A percentile compares a stretch with the other conserved stretches of the same genome.
These are phyloP conservation scores for Araneus ventricosus DNA, from an alignment of 1,140 invertebrate genomes.

Conservation along the genomic window DNA sequence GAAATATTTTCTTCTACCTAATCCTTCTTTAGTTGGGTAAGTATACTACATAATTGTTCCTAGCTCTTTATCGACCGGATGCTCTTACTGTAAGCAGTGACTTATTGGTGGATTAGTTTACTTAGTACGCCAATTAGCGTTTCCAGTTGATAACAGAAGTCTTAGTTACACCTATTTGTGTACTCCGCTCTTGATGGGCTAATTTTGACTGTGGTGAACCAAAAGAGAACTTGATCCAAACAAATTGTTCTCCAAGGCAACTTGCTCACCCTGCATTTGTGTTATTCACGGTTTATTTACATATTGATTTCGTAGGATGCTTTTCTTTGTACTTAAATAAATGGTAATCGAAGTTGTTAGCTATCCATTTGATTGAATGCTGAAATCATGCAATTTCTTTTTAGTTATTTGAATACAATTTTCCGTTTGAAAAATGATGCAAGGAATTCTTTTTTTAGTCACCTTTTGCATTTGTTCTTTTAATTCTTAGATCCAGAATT, in stretches of 20 bases:
- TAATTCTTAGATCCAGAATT: too few species aligned
- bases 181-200: not conserved
- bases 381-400: too few species aligned
- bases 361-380: too few species aligned
- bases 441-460: too few species aligned
- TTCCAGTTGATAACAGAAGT: not conserved
- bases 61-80: not conserved
- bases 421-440: too few species aligned
- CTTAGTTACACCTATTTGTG: not conserved
- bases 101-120: constrained; percentile 1
- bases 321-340: too few species aligned
- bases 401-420: too few species aligned
- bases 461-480: too few species aligned
- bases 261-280: not conserved
- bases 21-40: not conserved
- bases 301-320: too few species aligned
- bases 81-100: not conserved
- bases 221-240: not conserved
- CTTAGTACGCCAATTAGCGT: not conserved
- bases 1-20: not conserved
- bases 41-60: not conserved
- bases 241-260: not conserved
- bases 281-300: too few species aligned
- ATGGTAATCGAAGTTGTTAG: too few species aligned
- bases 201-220: not conserved